phyloP scores from a whole-genome alignment of 64 coral and sea anemone species.

The Montipora cactus region DNA sequence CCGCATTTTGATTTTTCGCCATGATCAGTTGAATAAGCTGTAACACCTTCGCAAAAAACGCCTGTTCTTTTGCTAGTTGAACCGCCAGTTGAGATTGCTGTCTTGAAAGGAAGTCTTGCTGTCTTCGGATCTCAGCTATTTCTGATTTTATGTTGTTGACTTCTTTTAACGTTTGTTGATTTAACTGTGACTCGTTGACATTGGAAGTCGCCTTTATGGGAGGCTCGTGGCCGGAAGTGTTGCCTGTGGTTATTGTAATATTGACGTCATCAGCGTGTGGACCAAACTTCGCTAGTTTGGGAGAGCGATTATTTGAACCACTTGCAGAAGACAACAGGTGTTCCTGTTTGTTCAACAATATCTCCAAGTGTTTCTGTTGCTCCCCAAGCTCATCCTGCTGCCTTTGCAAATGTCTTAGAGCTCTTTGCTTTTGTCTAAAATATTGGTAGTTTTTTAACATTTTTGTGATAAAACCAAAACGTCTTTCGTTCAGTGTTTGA shows the following conservation, averaged over 20 bases:
- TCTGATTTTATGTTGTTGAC: neutral
- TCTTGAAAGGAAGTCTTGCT: slow-evolving; percentile 29
- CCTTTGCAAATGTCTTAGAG: slow-evolving; percentile 14
- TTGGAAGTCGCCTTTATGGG: neutral
- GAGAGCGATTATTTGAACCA: neutral
- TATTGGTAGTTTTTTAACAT: slow-evolving; percentile 72
- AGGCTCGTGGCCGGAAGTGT: slow-evolving; percentile 14
- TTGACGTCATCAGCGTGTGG: neutral
- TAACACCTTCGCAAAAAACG: neutral
- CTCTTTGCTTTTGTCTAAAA: slow-evolving; percentile 39
- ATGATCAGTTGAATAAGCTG: neutral
- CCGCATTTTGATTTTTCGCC: neutral
- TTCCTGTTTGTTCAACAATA: slow-evolving; percentile 16
- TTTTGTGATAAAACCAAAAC: slow-evolving; percentile 35
- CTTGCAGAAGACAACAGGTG: neutral
- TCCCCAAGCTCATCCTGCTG: slow-evolving; percentile 15
- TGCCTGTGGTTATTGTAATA: slow-evolving; percentile 18
- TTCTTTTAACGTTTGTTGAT: neutral
- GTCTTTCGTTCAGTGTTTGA: neutral
- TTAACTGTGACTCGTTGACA: neutral
- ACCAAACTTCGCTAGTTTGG: neutral
- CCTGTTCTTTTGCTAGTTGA: neutral
- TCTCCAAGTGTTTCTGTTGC: slow-evolving; percentile 53
- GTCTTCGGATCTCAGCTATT: neutral
- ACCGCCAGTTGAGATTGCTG: neutral